Evolutionary conservation across 2,888 invertebrate species (phyloP).

Genomic region (Zaprionus lineosus): DNA sequence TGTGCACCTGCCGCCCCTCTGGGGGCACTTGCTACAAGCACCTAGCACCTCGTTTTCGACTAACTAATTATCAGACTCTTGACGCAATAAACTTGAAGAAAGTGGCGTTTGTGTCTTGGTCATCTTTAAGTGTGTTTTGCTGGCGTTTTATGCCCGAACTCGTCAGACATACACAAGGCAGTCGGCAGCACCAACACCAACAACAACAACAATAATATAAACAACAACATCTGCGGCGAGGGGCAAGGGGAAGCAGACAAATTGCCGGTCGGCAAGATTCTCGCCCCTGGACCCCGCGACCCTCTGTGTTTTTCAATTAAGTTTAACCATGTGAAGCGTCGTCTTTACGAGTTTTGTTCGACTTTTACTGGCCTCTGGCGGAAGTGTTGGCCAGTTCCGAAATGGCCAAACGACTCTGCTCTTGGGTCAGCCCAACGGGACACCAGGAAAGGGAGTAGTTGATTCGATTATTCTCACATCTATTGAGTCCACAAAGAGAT

Average conservation of each 20-base stretch:
- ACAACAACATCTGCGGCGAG: conserved; percentile 7
- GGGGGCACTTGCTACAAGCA: conserved; percentile 60
- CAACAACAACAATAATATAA: conserved; percentile 11
- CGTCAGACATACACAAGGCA: conserved; percentile 17
- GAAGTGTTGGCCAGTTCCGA: conserved; percentile 35
- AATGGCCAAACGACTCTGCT: conserved; percentile 13
- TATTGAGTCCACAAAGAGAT: no score
- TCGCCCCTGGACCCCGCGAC: not conserved
- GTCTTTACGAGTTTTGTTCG: conserved; percentile 45
- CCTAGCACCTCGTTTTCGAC: conserved; percentile 42
- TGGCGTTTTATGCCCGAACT: conserved; percentile 10
- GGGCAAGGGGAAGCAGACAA: conserved; percentile 9
- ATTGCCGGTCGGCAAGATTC: conserved; percentile 6
- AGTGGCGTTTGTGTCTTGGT: conserved; percentile 60
- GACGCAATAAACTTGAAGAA: conserved; percentile 72
- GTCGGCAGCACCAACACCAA: conserved; percentile 11
- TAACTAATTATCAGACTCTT: conserved; percentile 56
- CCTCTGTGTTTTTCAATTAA: conserved; percentile 52
- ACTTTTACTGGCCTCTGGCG: conserved; percentile 30
- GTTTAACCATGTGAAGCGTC: conserved; percentile 33
- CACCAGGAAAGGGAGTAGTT: no score
- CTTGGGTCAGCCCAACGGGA: no score
- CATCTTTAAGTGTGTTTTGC: conserved; percentile 30
- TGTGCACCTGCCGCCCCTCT: conserved; percentile 37
- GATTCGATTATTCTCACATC: no score